phyloP scores from a whole-genome alignment of 30 jellyfish, hydroid and myxozoan species.

The Aurelia coerulea region DNA sequence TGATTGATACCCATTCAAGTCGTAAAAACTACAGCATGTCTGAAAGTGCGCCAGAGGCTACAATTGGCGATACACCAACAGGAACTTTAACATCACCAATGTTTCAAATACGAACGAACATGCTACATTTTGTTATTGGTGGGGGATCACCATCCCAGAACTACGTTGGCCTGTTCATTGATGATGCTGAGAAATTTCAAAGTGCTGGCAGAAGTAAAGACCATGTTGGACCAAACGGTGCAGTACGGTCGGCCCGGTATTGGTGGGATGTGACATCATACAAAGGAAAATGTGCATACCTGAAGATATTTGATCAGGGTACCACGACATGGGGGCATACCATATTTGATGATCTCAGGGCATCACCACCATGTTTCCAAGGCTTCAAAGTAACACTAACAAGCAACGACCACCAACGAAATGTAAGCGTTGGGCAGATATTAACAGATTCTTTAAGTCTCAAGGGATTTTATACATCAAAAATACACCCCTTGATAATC shows the following conservation, averaged over 20 bases:
- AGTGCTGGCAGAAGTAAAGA: slow-evolving; percentile 26
- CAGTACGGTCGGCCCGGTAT: slow-evolving; percentile 25
- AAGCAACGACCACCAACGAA: slow-evolving; percentile 1
- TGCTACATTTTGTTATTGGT: slow-evolving; percentile 43
- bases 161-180: slow-evolving; percentile 22
- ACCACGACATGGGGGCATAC: slow-evolving; percentile 16
- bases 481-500: slow-evolving; percentile 3
- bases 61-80: slow-evolving; percentile 20
- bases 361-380: slow-evolving; percentile 63
- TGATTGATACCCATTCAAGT: slow-evolving; percentile 30
- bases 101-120: slow-evolving; percentile 46
- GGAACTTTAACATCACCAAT: slow-evolving; percentile 66
- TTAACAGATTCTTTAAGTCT: background rate
- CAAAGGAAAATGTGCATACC: slow-evolving; percentile 25
- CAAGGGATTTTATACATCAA: slow-evolving; percentile 44
- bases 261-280: slow-evolving; percentile 57
- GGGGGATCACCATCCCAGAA: slow-evolving; percentile 48
- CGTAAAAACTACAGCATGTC: slow-evolving; percentile 20
- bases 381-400: slow-evolving; percentile 12
- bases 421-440: slow-evolving; percentile 1
- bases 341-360: slow-evolving; percentile 50
- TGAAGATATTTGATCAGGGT: slow-evolving; percentile 29
- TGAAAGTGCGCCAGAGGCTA: slow-evolving; percentile 11
- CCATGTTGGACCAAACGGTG: background rate
- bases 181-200: slow-evolving; percentile 18